Evolutionary conservation across 64 coral and sea anemone genomes (phyloP).

Genomic region (Platygyra sinensis): DNA sequence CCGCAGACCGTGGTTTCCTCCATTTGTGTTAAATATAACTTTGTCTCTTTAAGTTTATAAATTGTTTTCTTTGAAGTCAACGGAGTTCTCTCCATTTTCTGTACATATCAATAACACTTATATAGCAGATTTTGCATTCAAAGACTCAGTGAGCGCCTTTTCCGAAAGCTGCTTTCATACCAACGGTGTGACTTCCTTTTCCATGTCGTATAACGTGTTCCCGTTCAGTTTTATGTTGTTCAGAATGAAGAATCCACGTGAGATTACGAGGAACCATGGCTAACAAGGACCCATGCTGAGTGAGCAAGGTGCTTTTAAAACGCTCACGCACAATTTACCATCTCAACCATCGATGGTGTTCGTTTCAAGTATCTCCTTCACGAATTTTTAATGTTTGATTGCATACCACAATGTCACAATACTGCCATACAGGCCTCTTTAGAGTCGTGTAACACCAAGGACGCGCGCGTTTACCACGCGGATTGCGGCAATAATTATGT

Average conservation of each 20-base stretch:
- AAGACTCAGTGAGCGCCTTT: neutral
- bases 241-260: neutral
- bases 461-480: slow-evolving; percentile 61
- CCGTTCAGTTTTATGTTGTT: neutral
- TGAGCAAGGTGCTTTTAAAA: neutral
- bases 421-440: slow-evolving; percentile 85
- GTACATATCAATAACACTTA: neutral
- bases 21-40: slow-evolving; percentile 22
- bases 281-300: neutral
- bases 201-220: neutral
- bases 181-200: neutral
- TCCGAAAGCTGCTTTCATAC: neutral
- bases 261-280: neutral
- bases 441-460: slow-evolving; percentile 98
- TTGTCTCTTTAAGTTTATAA: slow-evolving; percentile 13
- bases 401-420: slow-evolving; percentile 92
- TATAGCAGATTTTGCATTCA: neutral
- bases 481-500: slow-evolving; percentile 97
- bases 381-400: neutral
- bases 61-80: neutral
- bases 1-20: neutral
- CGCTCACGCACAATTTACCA: neutral
- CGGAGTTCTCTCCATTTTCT: neutral
- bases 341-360: neutral
- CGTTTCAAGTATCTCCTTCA: slow-evolving; percentile 29